Base-by-base conservation (phyloP, 2,113 vertebrate genomes). In the Brachionichthys hirsutus region DNA sequence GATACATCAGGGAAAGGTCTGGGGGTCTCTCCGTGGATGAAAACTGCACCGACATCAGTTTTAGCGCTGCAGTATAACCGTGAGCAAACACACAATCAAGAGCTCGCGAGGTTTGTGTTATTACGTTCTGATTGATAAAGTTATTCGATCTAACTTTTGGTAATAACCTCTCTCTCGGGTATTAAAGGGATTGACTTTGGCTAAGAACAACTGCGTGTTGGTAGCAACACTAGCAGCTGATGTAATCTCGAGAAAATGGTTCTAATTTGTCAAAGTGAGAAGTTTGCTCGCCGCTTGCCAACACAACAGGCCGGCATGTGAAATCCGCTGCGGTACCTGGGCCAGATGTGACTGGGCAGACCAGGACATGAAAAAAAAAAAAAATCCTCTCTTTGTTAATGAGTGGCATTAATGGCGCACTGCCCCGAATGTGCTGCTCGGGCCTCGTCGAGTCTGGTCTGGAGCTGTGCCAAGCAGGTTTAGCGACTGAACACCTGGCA, bases 251-350 rank as follows among this genome's bases (percentile, higher is more conserved):
- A 57, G 59, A 77, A 87, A 86, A 88, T 78, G 75, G 75, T 68
- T 85, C 81, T 85, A 89, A 91, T 90, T 90, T 88, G 88, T 90
- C 87, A 89, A 73, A 85, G 86, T 83, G 84, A 88, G 82, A 85
- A 78, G 82, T 83, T 57, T 80, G 69, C 62, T 51, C 38, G 6
- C 19, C 18, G 67, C 19, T 67, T 75, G 84, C 86, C 87, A 88
- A 73, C 81, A 51, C 36, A 14, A 34, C 2, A n/a, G 61, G 77
- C 84, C 85, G 84, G 75, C 79, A 62, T 45, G 50, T 73, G 78
- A 80, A 82, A 71, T 64, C 71, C 78, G 54, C 71, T 62, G 50
- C 61, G 62, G 56, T 57, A 77, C 63, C 71, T 40, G 73, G 52
- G 66, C 85, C 88, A 89, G 87, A 90, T 85, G 85, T 78, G 81